Percentiles rank a stretch among this genome's conserved stretches.
Evolutionary conservation across 1,140 invertebrate genomes (phyloP).

Genomic region (Nautilus pompilius): DNA sequence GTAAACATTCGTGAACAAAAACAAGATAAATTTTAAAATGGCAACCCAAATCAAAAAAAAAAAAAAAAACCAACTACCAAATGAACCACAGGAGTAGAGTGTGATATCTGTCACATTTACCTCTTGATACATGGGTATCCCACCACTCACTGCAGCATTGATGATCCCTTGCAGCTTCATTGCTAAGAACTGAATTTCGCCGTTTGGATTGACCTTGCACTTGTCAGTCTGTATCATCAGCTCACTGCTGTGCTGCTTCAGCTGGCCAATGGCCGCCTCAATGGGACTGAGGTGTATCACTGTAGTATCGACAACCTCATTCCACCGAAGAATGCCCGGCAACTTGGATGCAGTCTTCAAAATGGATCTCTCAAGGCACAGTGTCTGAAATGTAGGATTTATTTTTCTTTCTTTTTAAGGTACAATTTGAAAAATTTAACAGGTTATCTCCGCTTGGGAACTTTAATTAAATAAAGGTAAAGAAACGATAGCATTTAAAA

Average conservation of each 20-base stretch:
- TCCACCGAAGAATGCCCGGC: slow-evolving; percentile 49
- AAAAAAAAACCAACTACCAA: neutral
- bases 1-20: neutral
- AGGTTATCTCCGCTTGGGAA: no score
- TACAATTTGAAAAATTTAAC: no score
- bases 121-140: slow-evolving; percentile 47
- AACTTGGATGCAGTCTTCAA: slow-evolving; percentile 40
- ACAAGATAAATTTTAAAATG: neutral
- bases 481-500: no score
- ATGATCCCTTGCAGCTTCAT: slow-evolving; percentile 70
- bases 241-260: slow-evolving; percentile 37
- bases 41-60: neutral
- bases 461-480: neutral
- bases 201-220: slow-evolving; percentile 13
- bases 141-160: slow-evolving; percentile 44
- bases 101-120: slow-evolving; percentile 14
- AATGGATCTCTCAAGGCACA: slow-evolving; percentile 42
- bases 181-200: slow-evolving; percentile 77
- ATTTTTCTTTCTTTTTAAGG: no score
- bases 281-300: slow-evolving; percentile 32
- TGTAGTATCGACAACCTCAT: slow-evolving; percentile 36
- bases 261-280: slow-evolving; percentile 37
- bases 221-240: slow-evolving; percentile 22
- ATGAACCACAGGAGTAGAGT: no score
- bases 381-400: slow-evolving; percentile 30